A percentile compares a stretch with the other conserved stretches of the same genome.
phyloP scores from a whole-genome alignment of 2,797 vertebrate species.

The Ataeniobius toweri region DNA sequence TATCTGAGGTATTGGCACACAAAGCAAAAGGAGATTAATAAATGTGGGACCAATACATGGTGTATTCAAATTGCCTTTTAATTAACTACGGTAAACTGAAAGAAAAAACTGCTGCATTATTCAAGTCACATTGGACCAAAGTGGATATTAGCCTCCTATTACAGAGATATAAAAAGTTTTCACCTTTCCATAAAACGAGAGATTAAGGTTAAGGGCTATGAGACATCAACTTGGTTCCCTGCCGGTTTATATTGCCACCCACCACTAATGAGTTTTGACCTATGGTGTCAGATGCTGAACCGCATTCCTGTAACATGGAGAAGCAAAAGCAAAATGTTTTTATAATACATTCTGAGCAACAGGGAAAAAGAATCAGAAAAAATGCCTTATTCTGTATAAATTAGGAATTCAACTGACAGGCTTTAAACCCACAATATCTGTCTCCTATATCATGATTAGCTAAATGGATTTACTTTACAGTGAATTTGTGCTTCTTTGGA shows the following conservation, averaged over 20 bases:
- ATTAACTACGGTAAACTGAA: constrained; percentile 39
- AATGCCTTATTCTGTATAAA: constrained; percentile 8
- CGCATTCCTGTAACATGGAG: constrained; percentile 40
- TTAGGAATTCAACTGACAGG: constrained; percentile 20
- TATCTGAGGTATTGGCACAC: constrained; percentile 14
- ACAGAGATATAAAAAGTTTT: constrained; percentile 34
- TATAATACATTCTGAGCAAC: neutral
- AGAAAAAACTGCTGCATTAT: constrained; percentile 39
- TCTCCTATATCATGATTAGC: constrained; percentile 26
- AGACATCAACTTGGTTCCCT: constrained; percentile 39
- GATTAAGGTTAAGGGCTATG: constrained; percentile 59
- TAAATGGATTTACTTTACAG: constrained; percentile 37
- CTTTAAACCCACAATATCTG: constrained; percentile 28
- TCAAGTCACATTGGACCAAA: constrained; percentile 41
- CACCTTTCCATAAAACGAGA: constrained; percentile 43
- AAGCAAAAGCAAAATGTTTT: constrained; percentile 15
- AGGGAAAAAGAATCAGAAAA: neutral
- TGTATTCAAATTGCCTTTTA: constrained; percentile 34
- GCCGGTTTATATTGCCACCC: constrained; percentile 44
- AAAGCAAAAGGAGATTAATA: constrained; percentile 38
- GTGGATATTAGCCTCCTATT: constrained; percentile 50
- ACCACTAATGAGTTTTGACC: constrained; percentile 64
- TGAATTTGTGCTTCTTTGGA: constrained; percentile 47
- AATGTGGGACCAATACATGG: constrained; percentile 13
- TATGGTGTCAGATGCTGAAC: constrained; percentile 46